A percentile compares a stretch with the other conserved stretches of the same genome.
Conservation (phyloP, 2,888 invertebrate species). For the Meganola albula region DNA sequence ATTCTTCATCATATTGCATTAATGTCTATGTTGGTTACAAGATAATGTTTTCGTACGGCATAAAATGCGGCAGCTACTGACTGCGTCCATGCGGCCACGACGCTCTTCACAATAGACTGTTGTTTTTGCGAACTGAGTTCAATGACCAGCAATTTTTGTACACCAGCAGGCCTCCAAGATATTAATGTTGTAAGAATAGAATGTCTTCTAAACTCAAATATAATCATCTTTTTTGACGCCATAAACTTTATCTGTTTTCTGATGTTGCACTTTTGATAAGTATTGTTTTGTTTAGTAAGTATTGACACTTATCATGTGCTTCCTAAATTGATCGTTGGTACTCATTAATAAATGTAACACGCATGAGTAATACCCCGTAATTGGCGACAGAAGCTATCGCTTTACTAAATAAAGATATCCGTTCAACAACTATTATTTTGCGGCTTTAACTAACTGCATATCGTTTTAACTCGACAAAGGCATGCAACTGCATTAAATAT, state of each 20-base stretch:
- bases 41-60: no score
- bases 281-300: not conserved
- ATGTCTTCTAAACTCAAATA: not conserved
- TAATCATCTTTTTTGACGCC: not conserved
- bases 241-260: not conserved
- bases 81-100: conserved; percentile 36
- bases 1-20: no score
- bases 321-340: conserved; percentile 14
- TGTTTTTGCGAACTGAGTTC: conserved; percentile 52
- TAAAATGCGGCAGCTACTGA: conserved; percentile 11
- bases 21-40: no score
- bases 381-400: conserved; percentile 67
- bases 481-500: no score
- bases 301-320: conserved; percentile 10
- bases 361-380: conserved; percentile 67
- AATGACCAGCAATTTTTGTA: conserved; percentile 57
- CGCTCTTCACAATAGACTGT: conserved; percentile 58
- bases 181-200: conserved; percentile 23
- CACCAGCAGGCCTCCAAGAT: conserved; percentile 44
- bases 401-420: conserved; percentile 66
- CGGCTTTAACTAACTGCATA: conserved; percentile 53
- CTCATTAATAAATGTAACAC: conserved; percentile 64
- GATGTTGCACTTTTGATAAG: not conserved
- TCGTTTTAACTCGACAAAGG: no score
- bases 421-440: no score